Conservation (phyloP, 2,113 vertebrate species). For the Brachyistius frenatus region DNA sequence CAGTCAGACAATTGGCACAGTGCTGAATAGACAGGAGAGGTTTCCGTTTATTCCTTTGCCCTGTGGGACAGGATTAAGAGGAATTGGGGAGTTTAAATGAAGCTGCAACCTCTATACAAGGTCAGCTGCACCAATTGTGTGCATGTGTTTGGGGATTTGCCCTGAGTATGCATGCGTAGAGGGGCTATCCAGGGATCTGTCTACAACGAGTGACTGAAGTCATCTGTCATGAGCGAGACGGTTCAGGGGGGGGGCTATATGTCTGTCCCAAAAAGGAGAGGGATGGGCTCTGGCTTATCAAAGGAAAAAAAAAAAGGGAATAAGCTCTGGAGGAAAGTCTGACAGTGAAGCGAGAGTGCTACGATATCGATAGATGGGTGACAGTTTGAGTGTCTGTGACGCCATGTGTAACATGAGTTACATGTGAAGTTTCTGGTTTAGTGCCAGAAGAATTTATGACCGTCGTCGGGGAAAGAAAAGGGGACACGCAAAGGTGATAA, state of each 20-base stretch:
- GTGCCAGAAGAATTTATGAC: slow-evolving; percentile 58
- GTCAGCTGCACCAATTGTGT: slow-evolving; percentile 57
- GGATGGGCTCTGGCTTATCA: slow-evolving; percentile 49
- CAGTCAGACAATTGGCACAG: slow-evolving; percentile 28
- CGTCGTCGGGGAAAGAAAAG: slow-evolving; percentile 38
- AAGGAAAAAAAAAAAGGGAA: slow-evolving; percentile 1
- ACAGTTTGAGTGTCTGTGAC: slow-evolving; percentile 38
- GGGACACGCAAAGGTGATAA: slow-evolving; percentile 26
- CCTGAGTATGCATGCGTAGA: slow-evolving; percentile 51
- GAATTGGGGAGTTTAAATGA: slow-evolving; percentile 61
- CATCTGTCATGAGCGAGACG: slow-evolving; percentile 69
- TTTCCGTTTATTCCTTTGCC: slow-evolving; percentile 64
- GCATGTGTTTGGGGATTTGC: slow-evolving; percentile 59
- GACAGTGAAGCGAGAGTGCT: background rate
- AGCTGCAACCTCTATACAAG: slow-evolving; percentile 66
- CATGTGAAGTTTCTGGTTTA: slow-evolving; percentile 32
- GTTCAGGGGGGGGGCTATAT: background rate
- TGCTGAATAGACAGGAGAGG: slow-evolving; percentile 31
- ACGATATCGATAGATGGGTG: slow-evolving; percentile 25
- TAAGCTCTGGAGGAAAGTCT: slow-evolving; percentile 15
- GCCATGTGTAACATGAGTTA: slow-evolving; percentile 33
- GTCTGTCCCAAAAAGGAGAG: slow-evolving; percentile 63
- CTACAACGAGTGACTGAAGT: slow-evolving; percentile 72
- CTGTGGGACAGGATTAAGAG: slow-evolving; percentile 68
- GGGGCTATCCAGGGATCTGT: slow-evolving; percentile 55